Evolutionary conservation across 1,140 invertebrate genomes (phyloP), one percentile per base, ranked within the genome.

Genomic region (Orchesella cincta): DNA sequence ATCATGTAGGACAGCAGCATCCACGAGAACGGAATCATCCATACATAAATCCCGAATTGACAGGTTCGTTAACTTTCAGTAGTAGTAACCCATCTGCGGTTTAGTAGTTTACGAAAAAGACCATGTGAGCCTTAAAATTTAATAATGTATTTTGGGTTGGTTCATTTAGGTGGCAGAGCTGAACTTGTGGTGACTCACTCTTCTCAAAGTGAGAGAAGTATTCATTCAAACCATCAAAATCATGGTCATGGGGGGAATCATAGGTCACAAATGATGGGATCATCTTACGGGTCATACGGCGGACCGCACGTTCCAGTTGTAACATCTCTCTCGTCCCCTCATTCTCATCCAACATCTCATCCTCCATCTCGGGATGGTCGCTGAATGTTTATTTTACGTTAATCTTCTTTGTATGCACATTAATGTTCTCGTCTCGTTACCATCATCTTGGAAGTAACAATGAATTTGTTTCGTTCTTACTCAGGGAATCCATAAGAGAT

Each of bases 221-320:
- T 67, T 26, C 62, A 67, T n/a, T 29, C 62, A 29, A 29, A 29
- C 5, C 62, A 67, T 33, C 31, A 8, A 16, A 67, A 67, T 33
- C 62, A 67, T 33, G 23, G 54, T 28, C 54, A 62, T 62, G 62
- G 62, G 33, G 23, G 62, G 26, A 67, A 33, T 33, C 62, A 67
- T 29, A 67, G 62, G 23, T 67, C 62, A 29, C 62, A 67, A 67
- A 29, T 67, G 62, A 33, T 67, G 62, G 12, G 33, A 14, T 31
- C 62, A 14, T 67, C 62, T 18, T 67, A 67, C 62, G 33, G 33
- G 5, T 67, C 62, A 14, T 67, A 77, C 35, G 76, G 76, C 18
- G 18, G 34, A 23, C 26, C 36, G 12, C n/a, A 39, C 0, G 54
- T 74, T 18, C 76, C 76, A n/a, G 76, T 78, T 62, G 76, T 78